phyloP scores from a whole-genome alignment of 2,113 vertebrate species.

The Paraplagusia blochii region DNA sequence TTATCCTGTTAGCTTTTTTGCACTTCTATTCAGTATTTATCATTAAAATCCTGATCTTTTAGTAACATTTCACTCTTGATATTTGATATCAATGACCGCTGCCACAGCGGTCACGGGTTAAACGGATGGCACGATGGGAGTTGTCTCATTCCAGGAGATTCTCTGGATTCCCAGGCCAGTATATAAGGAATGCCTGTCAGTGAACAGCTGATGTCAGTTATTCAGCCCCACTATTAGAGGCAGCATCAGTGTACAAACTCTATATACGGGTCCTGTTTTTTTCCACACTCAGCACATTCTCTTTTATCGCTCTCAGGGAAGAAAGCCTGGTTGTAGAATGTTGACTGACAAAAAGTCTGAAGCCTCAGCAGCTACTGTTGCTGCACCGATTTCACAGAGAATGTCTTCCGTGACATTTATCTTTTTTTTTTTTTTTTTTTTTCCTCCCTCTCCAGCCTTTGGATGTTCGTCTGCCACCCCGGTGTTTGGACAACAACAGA shows the following conservation, averaged over 20 bases:
- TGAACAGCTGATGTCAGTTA: slow-evolving; percentile 53
- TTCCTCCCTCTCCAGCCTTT: slow-evolving; percentile 68
- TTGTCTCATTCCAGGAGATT: slow-evolving; percentile 43
- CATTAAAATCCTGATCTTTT: too few relatives aligned
- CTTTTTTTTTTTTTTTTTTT: slow-evolving; percentile 41
- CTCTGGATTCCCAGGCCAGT: slow-evolving; percentile 28
- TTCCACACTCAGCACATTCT: not conserved
- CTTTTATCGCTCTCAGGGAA: not conserved
- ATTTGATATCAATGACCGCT: not conserved
- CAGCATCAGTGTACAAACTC: slow-evolving; percentile 6
- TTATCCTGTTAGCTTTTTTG: too few relatives aligned
- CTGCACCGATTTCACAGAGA: not conserved
- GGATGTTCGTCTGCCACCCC: slow-evolving; percentile 77
- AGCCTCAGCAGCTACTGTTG: not conserved
- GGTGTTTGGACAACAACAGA: slow-evolving; percentile 85
- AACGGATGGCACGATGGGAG: slow-evolving; percentile 21
- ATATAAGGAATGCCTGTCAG: slow-evolving; percentile 24
- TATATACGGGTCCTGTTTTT: not conserved
- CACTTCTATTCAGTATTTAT: too few relatives aligned
- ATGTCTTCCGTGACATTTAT: not conserved
- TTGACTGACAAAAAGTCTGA: not conserved
- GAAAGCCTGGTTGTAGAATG: not conserved
- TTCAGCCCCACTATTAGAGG: slow-evolving; percentile 24
- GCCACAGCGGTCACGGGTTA: not conserved
- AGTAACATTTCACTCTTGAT: slow-evolving; percentile 2